Percentiles rank a stretch among this genome's conserved stretches.
Evolutionary conservation across 2,113 vertebrate species (phyloP).

Genomic region (Eubucco bourcierii): DNA sequence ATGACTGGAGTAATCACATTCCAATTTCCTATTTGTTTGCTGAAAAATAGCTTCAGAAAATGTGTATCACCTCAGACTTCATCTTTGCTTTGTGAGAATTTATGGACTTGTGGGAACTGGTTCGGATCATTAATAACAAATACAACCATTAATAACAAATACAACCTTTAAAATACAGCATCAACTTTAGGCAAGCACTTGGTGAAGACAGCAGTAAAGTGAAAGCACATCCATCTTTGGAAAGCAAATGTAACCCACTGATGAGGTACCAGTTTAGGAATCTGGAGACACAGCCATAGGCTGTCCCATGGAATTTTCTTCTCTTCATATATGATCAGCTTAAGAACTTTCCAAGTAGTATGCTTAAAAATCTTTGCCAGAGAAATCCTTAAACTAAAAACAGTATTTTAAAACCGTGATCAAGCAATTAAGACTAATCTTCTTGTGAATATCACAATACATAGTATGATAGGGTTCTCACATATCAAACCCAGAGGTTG

Average conservation of each 20-base stretch:
- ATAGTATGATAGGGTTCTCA: neutral
- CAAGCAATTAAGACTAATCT: neutral
- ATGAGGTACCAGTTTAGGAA: neutral
- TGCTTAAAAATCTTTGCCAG: neutral
- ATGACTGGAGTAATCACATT: neutral
- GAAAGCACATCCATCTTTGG: neutral
- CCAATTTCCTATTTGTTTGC: neutral
- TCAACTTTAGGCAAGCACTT: neutral
- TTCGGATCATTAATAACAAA: neutral
- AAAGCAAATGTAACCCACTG: neutral
- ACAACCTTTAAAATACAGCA: neutral
- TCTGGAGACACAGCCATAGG: neutral
- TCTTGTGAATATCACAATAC: neutral
- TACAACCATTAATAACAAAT: neutral
- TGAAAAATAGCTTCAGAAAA: slow-evolving; percentile 1
- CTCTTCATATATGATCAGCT: neutral
- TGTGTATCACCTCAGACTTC: neutral
- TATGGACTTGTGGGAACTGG: neutral
- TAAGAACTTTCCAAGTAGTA: neutral
- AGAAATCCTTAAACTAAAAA: slow-evolving; percentile 1
- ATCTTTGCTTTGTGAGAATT: neutral
- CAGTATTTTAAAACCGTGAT: neutral
- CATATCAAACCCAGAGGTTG: neutral
- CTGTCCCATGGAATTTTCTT: neutral
- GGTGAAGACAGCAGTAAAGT: neutral